Evolutionary conservation across 2,113 vertebrate genomes (phyloP), one percentile per base, ranked within the genome.

Genomic region (Aviceda subcristata): DNA sequence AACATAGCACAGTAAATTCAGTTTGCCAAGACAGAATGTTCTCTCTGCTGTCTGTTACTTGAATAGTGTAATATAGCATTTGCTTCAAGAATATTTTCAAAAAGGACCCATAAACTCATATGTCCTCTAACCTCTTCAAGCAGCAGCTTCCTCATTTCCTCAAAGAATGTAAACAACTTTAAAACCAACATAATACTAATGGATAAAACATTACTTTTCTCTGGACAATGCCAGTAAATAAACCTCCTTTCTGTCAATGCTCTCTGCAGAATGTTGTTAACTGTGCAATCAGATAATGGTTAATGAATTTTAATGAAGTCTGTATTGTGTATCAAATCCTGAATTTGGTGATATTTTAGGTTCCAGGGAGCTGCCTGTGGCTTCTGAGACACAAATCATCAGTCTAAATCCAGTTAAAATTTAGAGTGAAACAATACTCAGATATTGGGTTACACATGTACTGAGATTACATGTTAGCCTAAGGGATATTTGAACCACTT

Each of bases 21-120:
- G 41, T 94, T 90, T 97, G 96, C 93, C 96, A 98, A 97, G 94
- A 97, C 88, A 94, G 59, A 69, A 94, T 97, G 97, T 97, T 98
- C 95, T 95, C 88, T 97, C 69, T 83, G 51, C 74, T 45, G 96
- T 63, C 73, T 50, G 96, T 67, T 92, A 82, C 73, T 92, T 94
- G 77, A 95, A 93, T 95, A 95, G 94, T 93, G 91, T 41, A 91
- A 95, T 86, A 93, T 92, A 94, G 79, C 85, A 85, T 96, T 97
- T 50, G 62, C 78, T 93, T 92, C 86, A 81, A 87, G 77, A 89
- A 73, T 74, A 93, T 64, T 94, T 94, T 95, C 43, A 67, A 95
- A 96, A 88, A 84, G 86, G 92, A 83, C 77, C 48, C 72, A 82
- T 88, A 97, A 96, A 94, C 91, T 87, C 69, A 0, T 46, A 75